Base-by-base conservation (phyloP, 2,888 invertebrate genomes). In the Diarsia brunnea region DNA sequence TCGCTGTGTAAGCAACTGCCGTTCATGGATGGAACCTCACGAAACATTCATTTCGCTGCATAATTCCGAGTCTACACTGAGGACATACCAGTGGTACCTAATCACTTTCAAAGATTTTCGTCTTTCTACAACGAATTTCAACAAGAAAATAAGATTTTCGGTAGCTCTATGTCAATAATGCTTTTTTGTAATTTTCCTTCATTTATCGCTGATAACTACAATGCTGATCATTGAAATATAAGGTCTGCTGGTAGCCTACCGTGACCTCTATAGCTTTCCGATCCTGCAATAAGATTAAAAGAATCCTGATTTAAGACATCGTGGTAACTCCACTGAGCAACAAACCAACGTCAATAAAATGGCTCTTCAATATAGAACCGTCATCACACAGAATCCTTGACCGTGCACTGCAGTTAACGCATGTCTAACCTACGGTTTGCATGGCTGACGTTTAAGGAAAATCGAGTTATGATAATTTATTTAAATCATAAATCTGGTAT, bases 311-410 rank as follows among this genome's bases (percentile, higher is more conserved):
- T 31, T 31, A 31, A 31, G 31, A 31, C 38, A 5, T 38, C 38
- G 5, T 38, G 38, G 38, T 38, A 5, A 38, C 38, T 5, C 38
- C 4, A 38, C 5, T 67, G 16, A 67, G 7, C 12, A 38, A 60
- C 38, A 67, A 7, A 24, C 2, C 12, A 24, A 61, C 19, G 24
- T 24, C 65, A 45, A 7, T 21, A 47, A 5, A 14, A 51, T 43
- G 19, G 5, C 21, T 66, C 2, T 66, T 27, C 16, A 53, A 21
- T 45, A 45, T 5, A n/a, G 7, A 47, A 19, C 31, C 12, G 12
- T 12, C 69, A 31, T 47, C n/a, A 69, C n/a, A 69, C 24, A 45
- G 2, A 31, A 69, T 19, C n/a, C 31, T 69, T 70, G 49, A 71
- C 16, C 38, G 24, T 43, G 24, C 14, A 45, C 14, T 55, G 55